Evolutionary conservation across 1,140 invertebrate species (phyloP).

Genomic region (Latrodectus geometricus): DNA sequence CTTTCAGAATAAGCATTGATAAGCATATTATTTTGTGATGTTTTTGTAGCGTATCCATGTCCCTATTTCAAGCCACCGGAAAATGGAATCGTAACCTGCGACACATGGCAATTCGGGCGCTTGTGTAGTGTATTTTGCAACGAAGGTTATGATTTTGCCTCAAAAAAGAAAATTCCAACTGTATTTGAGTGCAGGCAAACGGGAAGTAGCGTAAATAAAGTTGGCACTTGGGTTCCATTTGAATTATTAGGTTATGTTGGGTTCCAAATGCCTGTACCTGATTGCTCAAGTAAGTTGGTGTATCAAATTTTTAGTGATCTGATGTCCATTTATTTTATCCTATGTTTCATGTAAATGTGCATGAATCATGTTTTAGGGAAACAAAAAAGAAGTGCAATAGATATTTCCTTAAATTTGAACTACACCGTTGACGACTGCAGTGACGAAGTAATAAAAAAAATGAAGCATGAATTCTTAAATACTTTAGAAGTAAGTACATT

Average conservation of each 20-base stretch:
- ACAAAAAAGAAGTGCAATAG: slow-evolving; percentile 17
- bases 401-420: background rate
- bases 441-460: background rate
- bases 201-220: background rate
- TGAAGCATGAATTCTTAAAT: slow-evolving; percentile 22
- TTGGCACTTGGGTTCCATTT: slow-evolving; percentile 21
- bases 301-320: too few species aligned
- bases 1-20: too few species aligned
- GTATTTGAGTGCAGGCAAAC: background rate
- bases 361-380: slow-evolving; percentile 2
- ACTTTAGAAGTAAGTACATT: background rate
- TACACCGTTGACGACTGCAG: slow-evolving; percentile 17
- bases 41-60: slow-evolving; percentile 83
- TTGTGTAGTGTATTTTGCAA: slow-evolving; percentile 95
- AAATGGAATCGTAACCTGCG: slow-evolving; percentile 51
- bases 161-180: background rate
- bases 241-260: background rate
- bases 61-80: slow-evolving; percentile 11
- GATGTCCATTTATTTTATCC: too few species aligned
- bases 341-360: background rate
- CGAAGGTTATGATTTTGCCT: slow-evolving; percentile 84
- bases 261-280: slow-evolving; percentile 55
- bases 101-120: slow-evolving; percentile 14
- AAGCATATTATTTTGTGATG: too few species aligned
- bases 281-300: slow-evolving; percentile 60